These are phyloP conservation scores for Phrixothrix hirtus DNA, from an alignment of 2,888 invertebrate species.

Conservation along the genomic window DNA sequence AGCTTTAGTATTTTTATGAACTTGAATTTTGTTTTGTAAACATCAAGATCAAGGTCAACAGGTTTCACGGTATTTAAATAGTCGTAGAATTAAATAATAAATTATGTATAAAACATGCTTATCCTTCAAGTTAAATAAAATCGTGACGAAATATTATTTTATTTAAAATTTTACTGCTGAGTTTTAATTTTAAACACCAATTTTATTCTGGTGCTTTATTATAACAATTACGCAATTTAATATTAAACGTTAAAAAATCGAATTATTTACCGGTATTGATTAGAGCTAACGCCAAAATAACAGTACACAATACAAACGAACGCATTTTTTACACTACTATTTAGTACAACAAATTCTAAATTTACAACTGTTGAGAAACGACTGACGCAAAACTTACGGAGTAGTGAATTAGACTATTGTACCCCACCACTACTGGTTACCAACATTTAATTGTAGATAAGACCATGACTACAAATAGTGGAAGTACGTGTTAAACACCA, in stretches of 20 bases:
- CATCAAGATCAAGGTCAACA: no score
- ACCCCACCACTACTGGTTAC: constrained; percentile 18
- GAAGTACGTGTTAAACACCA: constrained; percentile 11
- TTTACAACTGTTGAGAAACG: constrained; percentile 7
- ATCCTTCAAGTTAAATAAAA: neutral
- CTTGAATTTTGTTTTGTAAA: no score
- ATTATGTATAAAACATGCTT: neutral
- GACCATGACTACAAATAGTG: constrained; percentile 12
- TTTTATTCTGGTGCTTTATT: no score
- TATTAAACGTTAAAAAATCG: no score
- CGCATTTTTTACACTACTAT: constrained; percentile 10
- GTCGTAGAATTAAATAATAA: no score
- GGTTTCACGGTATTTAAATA: no score
- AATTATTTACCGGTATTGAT: no score
- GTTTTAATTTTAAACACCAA: no score
- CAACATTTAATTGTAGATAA: constrained; percentile 21
- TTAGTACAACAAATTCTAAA: constrained; percentile 7
- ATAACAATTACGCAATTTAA: no score
- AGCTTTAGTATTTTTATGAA: no score
- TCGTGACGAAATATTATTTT: neutral
- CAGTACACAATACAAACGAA: neutral
- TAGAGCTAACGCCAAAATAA: no score
- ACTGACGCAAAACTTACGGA: constrained; percentile 13
- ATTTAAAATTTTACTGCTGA: no score
- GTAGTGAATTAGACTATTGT: constrained; percentile 10